A percentile compares a stretch with the other conserved stretches of the same genome.
Evolutionary conservation across 2,113 vertebrate species (phyloP).

Genomic region (Poeciliopsis occidentalis): DNA sequence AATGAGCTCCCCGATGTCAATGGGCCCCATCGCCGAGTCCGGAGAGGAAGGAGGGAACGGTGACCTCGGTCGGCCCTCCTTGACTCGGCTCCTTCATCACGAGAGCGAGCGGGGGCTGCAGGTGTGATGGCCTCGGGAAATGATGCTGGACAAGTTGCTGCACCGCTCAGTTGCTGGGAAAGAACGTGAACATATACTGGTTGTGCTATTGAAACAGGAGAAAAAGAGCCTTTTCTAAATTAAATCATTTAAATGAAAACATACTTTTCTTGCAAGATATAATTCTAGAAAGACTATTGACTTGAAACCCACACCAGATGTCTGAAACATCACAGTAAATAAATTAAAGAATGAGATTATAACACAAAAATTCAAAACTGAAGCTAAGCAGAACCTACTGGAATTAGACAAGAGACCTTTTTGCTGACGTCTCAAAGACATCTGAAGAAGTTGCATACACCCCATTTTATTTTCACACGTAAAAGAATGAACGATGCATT

Average conservation of each 20-base stretch:
- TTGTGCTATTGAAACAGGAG: neutral
- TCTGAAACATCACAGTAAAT: no score
- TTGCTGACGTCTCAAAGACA: no score
- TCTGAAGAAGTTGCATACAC: no score
- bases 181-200: neutral
- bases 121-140: neutral
- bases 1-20: constrained; percentile 65
- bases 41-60: constrained; percentile 33
- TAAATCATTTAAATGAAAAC: no score
- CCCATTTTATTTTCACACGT: neutral
- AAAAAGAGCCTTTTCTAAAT: no score
- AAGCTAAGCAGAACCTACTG: neutral
- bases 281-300: no score
- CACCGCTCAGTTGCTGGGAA: no score
- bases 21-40: constrained; percentile 37
- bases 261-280: no score
- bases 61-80: constrained; percentile 43
- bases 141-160: neutral
- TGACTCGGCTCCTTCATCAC: neutral
- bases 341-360: neutral
- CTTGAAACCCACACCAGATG: no score
- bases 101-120: neutral
- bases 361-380: neutral
- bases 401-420: no score
- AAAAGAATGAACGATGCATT: neutral